Percentiles rank a stretch among this genome's conserved stretches.
These are phyloP conservation scores for Sinella curviseta DNA, from an alignment of 1,140 invertebrate species.

Conservation along the genomic window DNA sequence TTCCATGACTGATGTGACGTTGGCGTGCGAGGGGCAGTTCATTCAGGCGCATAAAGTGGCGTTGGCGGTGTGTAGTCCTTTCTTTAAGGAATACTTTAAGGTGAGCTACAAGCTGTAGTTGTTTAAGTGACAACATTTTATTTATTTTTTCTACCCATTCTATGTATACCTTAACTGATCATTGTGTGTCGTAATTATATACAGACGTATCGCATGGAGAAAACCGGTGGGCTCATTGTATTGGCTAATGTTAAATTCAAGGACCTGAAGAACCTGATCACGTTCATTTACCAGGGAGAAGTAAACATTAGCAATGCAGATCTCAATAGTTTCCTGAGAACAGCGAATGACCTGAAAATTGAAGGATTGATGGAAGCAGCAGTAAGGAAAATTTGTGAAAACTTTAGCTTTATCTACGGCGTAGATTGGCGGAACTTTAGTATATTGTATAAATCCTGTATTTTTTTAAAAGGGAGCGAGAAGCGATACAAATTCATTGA, in stretches of 20 bases:
- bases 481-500: too few relatives aligned
- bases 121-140: not conserved
- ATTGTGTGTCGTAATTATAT: conserved; percentile 61
- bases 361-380: conserved; percentile 50
- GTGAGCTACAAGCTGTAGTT: not conserved
- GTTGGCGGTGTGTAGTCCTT: not conserved
- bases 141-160: conserved; percentile 19
- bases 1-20: not conserved
- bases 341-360: conserved; percentile 52
- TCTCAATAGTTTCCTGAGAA: conserved; percentile 51
- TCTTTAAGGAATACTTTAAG: not conserved
- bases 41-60: not conserved
- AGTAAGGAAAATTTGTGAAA: not conserved
- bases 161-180: too few relatives aligned
- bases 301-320: conserved; percentile 53
- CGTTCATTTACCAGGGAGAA: conserved; percentile 55
- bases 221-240: conserved; percentile 52
- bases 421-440: not conserved
- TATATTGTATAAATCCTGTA: too few relatives aligned
- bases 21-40: not conserved
- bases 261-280: conserved; percentile 53
- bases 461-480: too few relatives aligned
- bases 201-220: not conserved
- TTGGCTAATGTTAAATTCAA: conserved; percentile 52
- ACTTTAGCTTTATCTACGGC: too few relatives aligned